These are phyloP conservation scores for Bryconaethiops microstoma DNA, from an alignment of 2,797 vertebrate genomes.

Conservation along the genomic window DNA sequence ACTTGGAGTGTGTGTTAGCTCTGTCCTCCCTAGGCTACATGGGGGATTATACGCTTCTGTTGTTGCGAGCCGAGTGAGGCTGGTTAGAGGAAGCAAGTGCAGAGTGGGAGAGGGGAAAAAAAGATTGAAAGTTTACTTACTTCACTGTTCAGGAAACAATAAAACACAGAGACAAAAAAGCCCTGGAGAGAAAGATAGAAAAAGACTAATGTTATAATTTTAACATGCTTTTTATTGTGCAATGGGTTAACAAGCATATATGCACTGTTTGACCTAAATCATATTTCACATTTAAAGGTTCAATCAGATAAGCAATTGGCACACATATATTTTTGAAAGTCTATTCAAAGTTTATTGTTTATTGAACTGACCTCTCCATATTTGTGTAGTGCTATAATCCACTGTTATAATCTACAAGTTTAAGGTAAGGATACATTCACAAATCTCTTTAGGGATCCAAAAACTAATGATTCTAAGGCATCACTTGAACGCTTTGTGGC, in stretches of 20 bases:
- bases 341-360: neutral
- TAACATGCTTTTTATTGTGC: constrained; percentile 1
- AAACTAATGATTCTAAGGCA: too few relatives aligned
- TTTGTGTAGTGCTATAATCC: too few relatives aligned
- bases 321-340: too few relatives aligned
- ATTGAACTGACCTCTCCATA: too few relatives aligned
- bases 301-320: too few relatives aligned
- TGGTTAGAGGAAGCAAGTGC: constrained; percentile 7
- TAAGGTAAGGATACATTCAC: too few relatives aligned
- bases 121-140: constrained; percentile 74
- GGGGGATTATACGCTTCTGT: neutral
- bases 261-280: neutral
- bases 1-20: constrained; percentile 28
- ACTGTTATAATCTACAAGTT: too few relatives aligned
- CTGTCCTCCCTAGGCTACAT: neutral
- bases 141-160: constrained; percentile 99
- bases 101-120: constrained; percentile 16
- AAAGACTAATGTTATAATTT: constrained; percentile 5
- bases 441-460: too few relatives aligned
- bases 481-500: too few relatives aligned
- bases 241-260: neutral
- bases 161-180: constrained; percentile 98
- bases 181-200: constrained; percentile 76
- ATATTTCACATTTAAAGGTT: neutral
- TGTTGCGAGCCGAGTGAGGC: constrained; percentile 2